Base-by-base conservation (phyloP, 2,888 invertebrate species). In the Colletes collaris region DNA sequence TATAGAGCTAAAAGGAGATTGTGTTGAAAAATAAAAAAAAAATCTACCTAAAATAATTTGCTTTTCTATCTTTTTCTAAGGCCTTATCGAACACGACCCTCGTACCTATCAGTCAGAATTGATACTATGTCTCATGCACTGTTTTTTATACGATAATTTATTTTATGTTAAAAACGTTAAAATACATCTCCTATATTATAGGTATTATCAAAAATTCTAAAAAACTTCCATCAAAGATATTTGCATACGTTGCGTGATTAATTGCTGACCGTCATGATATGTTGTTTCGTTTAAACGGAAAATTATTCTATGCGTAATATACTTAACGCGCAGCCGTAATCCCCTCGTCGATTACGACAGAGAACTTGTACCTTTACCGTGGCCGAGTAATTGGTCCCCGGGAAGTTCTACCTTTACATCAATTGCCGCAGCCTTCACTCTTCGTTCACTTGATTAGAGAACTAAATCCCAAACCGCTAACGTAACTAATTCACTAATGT, bases 401-500 rank as follows among this genome's bases (percentile, higher is more conserved):
- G 69, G 74, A 82, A 82, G 70, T 82, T 80, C 66, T 68, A 80
- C 71, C 75, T 81, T 78, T 49, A 64, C 71, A 59, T 81, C 72
- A 74, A 85, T 73, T 76, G 64, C 60, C 52, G 46, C 56, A 46
- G 64, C 60, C 69, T 73, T 80, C 75, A 65, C 76, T 73, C 73
- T 76, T 75, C 72, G 68, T 44, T 82, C 56, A 7, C 72, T 64
- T 73, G 49, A 85, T 83, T 84, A 76, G 62, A 71, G 81, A 74
- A 76, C 79, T 53, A 59, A 79, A 49, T 79, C 70, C 67, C 73
- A 71, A 81, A 79, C 67, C 79, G 60, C 68, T 65, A 73, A 82
- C 68, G 65, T 72, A 80, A 71, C 65, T 82, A 79, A 84, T 84
- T 84, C 73, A 66, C 76, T 82, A 56, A 84, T 76, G 59, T 70